phyloP scores from a whole-genome alignment of 92 coral and sea anemone genomes.

The Parazoanthus swiftii region DNA sequence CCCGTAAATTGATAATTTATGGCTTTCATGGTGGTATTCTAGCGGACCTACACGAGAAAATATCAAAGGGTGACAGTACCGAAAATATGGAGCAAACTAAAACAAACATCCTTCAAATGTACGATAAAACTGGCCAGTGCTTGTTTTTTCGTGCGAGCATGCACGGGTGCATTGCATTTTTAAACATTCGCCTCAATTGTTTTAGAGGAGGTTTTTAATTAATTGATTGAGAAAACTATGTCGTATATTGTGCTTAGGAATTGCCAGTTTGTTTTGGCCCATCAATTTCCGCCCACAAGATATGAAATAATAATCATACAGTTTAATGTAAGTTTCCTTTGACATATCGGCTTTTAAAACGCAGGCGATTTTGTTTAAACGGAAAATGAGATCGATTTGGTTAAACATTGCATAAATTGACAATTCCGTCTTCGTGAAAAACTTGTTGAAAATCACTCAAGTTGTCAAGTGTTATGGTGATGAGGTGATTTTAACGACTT shows the following conservation, averaged over 20 bases:
- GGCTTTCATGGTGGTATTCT: not conserved
- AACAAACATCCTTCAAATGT: not conserved
- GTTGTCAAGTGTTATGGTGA: conserved; percentile 13
- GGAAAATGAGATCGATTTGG: conserved; percentile 37
- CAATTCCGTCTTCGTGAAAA: conserved; percentile 19
- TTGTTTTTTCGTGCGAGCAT: not conserved
- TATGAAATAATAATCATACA: conserved; percentile 34
- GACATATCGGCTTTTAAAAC: conserved; percentile 33
- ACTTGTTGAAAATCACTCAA: conserved; percentile 30
- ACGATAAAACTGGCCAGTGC: not conserved
- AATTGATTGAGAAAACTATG: conserved; percentile 77
- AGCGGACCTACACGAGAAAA: not conserved
- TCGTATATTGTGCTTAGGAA: conserved; percentile 57
- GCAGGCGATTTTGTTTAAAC: conserved; percentile 39
- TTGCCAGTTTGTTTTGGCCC: conserved; percentile 66
- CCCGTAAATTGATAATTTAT: not conserved
- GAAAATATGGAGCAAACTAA: not conserved
- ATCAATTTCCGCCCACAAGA: conserved; percentile 76
- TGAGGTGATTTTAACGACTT: conserved; percentile 7
- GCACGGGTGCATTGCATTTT: not conserved
- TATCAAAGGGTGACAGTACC: not conserved
- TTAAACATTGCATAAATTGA: conserved; percentile 43
- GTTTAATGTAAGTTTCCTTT: conserved; percentile 3
- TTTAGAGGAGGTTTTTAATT: conserved; percentile 41
- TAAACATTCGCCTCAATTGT: not conserved